Base-by-base conservation (phyloP, 2,113 vertebrate genomes). In the Pelobates fuscus region DNA sequence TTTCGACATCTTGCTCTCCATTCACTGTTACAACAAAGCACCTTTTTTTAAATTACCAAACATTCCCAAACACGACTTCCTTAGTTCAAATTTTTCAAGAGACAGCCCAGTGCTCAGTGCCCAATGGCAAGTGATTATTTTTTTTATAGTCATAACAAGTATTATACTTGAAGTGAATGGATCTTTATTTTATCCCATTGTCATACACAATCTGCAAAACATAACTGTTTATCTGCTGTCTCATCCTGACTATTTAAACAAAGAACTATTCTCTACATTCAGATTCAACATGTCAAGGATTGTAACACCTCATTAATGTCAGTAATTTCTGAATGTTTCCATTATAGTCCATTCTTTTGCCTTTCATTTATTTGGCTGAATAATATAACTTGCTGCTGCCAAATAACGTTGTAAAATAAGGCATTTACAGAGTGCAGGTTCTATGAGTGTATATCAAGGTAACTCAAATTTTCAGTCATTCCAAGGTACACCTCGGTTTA, bases 291-390 rank as follows among this genome's bases (percentile, higher is more conserved):
- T 37, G 30, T 55, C 46, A 64, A 11, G 21, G 21, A 26, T 64
- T 15, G 26, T n/a, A 63, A 27, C 70, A 64, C 60, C 44, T 73
- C 70, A 73, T 73, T 73, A 73, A 73, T 20, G 20, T 64, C 46
- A 24, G 59, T 37, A 54, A 30, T 25, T 73, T 64, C 60, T 73
- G 64, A 73, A 64, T 64, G 61, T 64, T 73, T 49, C 11, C 15
- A 64, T 21, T 37, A 11, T 55, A 27, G 6, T 3, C 5, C 5
- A 7, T 69, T 37, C 49, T 62, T 49, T 29, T 26, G 20, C 70
- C 49, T 62, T 21, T 62, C 70, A 49, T 61, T 32, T 15, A 32
- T 69, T 57, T 58, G 29, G 49, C 18, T 23, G 20, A 55, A 14
- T 41, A 30, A 8, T 25, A n/a, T 2, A 69, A 27, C 49, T 26